Percentiles rank a stretch among this genome's conserved stretches.
Evolutionary conservation across 2,888 invertebrate species (phyloP).

Genomic region (Thereva nobilitata): DNA sequence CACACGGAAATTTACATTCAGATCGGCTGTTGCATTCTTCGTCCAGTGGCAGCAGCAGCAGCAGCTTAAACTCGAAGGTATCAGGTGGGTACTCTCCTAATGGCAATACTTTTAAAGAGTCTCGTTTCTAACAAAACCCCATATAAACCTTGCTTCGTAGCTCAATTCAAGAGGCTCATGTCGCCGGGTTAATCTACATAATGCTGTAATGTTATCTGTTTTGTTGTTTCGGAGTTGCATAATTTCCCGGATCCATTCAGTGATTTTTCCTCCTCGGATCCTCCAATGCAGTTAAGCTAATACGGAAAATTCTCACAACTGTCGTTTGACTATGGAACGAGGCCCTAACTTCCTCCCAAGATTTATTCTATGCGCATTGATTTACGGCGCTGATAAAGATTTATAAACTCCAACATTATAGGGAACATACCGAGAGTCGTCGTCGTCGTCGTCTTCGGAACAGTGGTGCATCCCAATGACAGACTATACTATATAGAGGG

Average conservation of each 20-base stretch:
- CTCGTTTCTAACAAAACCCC: no score
- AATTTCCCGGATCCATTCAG: slow-evolving; percentile 11
- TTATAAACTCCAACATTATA: slow-evolving; percentile 19
- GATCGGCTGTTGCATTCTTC: slow-evolving; percentile 29
- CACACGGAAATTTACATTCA: slow-evolving; percentile 9
- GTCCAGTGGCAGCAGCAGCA: slow-evolving; percentile 4
- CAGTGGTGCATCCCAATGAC: no score
- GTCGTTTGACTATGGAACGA: slow-evolving; percentile 29
- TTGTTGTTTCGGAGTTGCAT: slow-evolving; percentile 10
- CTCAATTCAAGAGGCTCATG: slow-evolving; percentile 4
- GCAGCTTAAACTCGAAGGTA: slow-evolving; percentile 24
- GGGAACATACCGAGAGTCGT: background rate
- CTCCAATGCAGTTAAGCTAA: slow-evolving; percentile 10
- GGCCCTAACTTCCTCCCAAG: slow-evolving; percentile 33
- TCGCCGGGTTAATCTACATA: slow-evolving; percentile 21
- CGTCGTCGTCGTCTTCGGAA: no score
- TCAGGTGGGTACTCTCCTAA: slow-evolving; percentile 22
- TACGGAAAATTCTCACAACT: slow-evolving; percentile 39
- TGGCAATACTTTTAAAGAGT: background rate
- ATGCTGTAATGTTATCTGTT: slow-evolving; percentile 31
- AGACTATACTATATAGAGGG: no score
- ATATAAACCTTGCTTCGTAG: background rate
- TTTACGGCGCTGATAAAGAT: slow-evolving; percentile 37
- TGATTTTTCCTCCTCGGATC: background rate
- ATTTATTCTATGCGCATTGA: slow-evolving; percentile 40